Base-by-base conservation (phyloP, 2,113 vertebrate species). In the Shinisaurus crocodilurus region DNA sequence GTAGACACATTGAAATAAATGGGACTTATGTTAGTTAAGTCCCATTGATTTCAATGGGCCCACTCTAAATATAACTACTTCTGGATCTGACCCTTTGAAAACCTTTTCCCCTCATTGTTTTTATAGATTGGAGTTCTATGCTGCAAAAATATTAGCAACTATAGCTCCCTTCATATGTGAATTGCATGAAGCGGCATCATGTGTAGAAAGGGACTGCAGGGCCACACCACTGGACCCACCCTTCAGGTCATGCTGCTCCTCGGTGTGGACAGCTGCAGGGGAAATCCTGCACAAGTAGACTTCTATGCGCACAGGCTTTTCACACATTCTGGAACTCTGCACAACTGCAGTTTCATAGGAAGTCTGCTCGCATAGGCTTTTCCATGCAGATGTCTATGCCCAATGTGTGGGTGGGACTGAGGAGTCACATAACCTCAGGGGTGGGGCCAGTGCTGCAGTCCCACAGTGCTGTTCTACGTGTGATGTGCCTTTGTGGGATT, bases 101-200 rank as follows among this genome's bases (percentile, higher is more conserved):
- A 0, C 0, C 0, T 0, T 23, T 72, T 50, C 29, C 18, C 0
- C 0, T 67, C 0, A 0, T 0, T 0, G 2, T 65, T 70, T 65
- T 4, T 4, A 32, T 0, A 0, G 1, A 34, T 23, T 15, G 27
- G 23, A 32, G 40, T 0, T 3, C 7, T 65, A 34, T 3, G 29
- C 34, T 5, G 1, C 0, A 0, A 2, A 45, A 0, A 0, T 2
- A 0, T 1, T 43, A 29, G 50, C 82, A 25, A 67, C 1, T 0
- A 50, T 0, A 32, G 77, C 10, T 3, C 12, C 45, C 27, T 80
- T 80, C 77, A 80, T 27, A 80, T 27, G 13, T 54, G 23, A 32
- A 80, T 50, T 50, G 32, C 32, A 6, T 80, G 15, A 50, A 50
- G 5, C 32, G 29, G 29, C 20, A 25, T 20, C 16, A 6, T 76